Evolutionary conservation across 1,140 invertebrate genomes (phyloP).

Genomic region (Apocrypta bakeri): DNA sequence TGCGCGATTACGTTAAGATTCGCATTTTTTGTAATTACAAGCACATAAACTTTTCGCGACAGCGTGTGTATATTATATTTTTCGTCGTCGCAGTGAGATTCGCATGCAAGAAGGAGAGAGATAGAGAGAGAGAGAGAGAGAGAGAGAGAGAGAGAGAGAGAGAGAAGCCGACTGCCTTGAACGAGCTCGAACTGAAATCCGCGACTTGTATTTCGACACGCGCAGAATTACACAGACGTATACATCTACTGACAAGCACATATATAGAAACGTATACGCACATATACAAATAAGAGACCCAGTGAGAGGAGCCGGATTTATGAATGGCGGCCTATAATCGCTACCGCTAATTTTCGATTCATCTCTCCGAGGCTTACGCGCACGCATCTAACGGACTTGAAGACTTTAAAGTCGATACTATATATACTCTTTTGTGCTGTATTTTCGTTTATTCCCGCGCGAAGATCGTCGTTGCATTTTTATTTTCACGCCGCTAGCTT

Average conservation of each 20-base stretch:
- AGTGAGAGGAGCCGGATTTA: not conserved
- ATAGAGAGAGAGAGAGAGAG: not conserved
- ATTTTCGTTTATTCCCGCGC: not conserved
- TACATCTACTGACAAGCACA: not conserved
- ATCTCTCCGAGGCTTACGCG: not conserved
- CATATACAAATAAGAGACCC: not conserved
- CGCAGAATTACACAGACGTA: not conserved
- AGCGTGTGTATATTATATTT: not conserved
- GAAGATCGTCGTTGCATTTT: not conserved
- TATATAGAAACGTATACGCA: too few relatives aligned
- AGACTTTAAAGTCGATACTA: not conserved
- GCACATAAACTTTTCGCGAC: not conserved
- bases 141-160: not conserved
- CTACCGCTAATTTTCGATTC: not conserved
- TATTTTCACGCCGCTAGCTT: not conserved
- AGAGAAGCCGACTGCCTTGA: constrained; percentile 13
- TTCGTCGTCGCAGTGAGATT: not conserved
- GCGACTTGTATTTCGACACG: not conserved
- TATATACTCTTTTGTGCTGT: not conserved
- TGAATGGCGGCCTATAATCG: constrained; percentile 1
- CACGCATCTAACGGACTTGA: not conserved
- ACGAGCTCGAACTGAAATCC: constrained; percentile 3
- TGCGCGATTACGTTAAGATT: not conserved
- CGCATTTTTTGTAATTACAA: not conserved
- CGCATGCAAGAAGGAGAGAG: not conserved